Percentiles rank a stretch among this genome's conserved stretches.
phyloP scores from a whole-genome alignment of 2,113 vertebrate genomes.

The Manacus vitellinus region DNA sequence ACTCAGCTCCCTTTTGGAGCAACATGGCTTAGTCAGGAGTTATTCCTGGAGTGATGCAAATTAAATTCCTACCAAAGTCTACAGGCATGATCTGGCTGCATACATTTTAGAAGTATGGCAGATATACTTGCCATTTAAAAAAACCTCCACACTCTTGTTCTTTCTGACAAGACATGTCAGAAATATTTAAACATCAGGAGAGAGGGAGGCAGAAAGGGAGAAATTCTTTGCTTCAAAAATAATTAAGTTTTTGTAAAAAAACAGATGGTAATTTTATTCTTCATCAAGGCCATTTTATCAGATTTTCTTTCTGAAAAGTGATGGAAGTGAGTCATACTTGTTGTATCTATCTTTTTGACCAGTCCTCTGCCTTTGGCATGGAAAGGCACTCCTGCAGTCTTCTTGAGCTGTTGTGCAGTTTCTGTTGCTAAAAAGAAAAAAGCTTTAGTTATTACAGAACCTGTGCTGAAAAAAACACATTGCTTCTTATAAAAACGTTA shows the following conservation, averaged over 20 bases:
- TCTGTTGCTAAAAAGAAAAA: slow-evolving; percentile 84
- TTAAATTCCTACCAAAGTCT: slow-evolving; percentile 4
- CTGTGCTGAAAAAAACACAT: background rate
- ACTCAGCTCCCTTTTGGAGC: background rate
- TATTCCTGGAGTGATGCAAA: slow-evolving; percentile 51
- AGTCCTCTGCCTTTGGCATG: slow-evolving; percentile 97
- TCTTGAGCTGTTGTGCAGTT: slow-evolving; percentile 95
- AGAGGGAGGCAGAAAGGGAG: background rate
- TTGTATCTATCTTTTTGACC: slow-evolving; percentile 97
- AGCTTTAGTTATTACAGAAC: background rate
- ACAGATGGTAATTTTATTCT: background rate
- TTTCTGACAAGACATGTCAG: slow-evolving; percentile 1
- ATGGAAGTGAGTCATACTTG: slow-evolving; percentile 82
- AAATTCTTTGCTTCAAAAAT: background rate
- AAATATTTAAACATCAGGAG: background rate
- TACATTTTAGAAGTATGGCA: background rate
- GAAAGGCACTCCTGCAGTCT: slow-evolving; percentile 95
- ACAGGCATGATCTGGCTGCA: background rate
- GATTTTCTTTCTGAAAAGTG: background rate
- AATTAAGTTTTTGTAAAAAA: background rate
- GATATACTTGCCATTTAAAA: slow-evolving; percentile 12
- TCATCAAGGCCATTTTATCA: background rate
- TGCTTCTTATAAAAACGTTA: background rate
- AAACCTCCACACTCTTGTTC: background rate
- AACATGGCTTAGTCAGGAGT: slow-evolving; percentile 30